phyloP scores from a whole-genome alignment of 2,113 vertebrate species.

The Neogale vison region DNA sequence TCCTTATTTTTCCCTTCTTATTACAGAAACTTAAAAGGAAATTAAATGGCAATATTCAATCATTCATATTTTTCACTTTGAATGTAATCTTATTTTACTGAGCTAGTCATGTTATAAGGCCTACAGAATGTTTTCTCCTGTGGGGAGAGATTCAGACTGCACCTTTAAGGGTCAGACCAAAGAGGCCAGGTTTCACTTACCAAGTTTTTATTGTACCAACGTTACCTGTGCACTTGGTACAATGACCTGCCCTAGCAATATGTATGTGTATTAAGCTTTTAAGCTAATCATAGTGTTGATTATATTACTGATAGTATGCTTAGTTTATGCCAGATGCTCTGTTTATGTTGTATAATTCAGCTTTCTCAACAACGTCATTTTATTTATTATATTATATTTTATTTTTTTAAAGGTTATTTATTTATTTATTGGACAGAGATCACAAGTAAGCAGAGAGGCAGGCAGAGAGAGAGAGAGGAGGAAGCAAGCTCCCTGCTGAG shows the following conservation, averaged over 20 bases:
- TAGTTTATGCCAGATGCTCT: not conserved
- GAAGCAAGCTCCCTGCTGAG: too few relatives aligned
- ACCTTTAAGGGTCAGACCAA: not conserved
- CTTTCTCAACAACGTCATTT: not conserved
- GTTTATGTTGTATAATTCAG: not conserved
- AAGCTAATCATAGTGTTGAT: not conserved
- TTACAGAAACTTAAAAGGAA: constrained; percentile 8
- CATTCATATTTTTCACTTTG: not conserved
- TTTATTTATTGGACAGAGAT: too few relatives aligned
- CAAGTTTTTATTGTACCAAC: not conserved
- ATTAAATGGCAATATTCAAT: not conserved
- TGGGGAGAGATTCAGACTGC: not conserved
- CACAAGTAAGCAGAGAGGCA: too few relatives aligned
- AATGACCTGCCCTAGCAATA: not conserved
- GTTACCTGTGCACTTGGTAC: not conserved
- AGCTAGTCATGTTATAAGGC: not conserved
- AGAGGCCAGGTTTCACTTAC: not conserved
- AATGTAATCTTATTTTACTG: not conserved
- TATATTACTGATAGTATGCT: not conserved
- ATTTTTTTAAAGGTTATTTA: too few relatives aligned
- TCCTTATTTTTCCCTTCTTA: constrained; percentile 10
- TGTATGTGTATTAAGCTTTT: not conserved
- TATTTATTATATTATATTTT: too few relatives aligned
- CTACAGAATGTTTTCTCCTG: not conserved
- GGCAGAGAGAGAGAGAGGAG: too few relatives aligned